These are phyloP conservation scores for Octonoba sinensis DNA, from an alignment of 2,888 invertebrate genomes.

Conservation along the genomic window DNA sequence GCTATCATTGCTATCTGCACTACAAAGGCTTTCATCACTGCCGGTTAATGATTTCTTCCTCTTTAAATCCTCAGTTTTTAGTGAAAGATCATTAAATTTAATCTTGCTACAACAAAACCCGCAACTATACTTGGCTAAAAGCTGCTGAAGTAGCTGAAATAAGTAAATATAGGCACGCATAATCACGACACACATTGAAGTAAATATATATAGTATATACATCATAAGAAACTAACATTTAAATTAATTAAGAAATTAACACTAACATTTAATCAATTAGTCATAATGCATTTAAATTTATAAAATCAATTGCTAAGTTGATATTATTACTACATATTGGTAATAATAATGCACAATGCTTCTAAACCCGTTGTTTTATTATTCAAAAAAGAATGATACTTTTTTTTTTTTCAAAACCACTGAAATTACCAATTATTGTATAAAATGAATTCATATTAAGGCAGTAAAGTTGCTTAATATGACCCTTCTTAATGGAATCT, in stretches of 20 bases:
- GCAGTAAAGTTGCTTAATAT: no score
- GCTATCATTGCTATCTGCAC: slow-evolving; percentile 13
- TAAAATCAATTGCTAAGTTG: neutral
- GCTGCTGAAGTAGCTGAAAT: slow-evolving; percentile 22
- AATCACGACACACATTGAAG: neutral
- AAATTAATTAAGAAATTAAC: no score
- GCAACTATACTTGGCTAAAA: slow-evolving; percentile 12
- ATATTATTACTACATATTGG: no score
- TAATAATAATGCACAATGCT: no score
- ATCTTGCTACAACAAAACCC: slow-evolving; percentile 1
- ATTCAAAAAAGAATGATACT: no score
- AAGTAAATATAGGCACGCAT: neutral
- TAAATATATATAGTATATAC: no score
- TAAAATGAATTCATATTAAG: no score
- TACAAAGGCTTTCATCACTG: slow-evolving; percentile 68
- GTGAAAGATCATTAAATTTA: neutral
- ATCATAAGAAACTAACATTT: no score
- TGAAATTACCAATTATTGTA: no score
- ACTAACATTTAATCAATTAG: neutral
- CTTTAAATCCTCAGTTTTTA: slow-evolving; percentile 4
- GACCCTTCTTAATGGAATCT: no score
- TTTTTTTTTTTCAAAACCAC: no score
- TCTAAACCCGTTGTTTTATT: no score
- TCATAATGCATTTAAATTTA: neutral
- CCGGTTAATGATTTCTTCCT: slow-evolving; percentile 68